Evolutionary conservation across 2,888 invertebrate genomes (phyloP).

Genomic region (Alcis repandata): DNA sequence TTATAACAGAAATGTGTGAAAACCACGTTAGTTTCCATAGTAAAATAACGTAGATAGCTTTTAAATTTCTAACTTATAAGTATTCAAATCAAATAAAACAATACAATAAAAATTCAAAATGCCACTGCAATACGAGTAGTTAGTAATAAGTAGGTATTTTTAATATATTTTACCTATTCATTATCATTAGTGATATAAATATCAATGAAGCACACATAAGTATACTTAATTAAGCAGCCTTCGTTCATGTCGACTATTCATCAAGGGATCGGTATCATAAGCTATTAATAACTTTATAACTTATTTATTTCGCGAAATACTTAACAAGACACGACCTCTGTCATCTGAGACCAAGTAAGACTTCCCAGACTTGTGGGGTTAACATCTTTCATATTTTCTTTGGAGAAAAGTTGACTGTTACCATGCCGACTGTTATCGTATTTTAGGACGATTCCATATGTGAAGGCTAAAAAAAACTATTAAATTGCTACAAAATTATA

Average conservation of each 20-base stretch:
- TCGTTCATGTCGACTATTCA: constrained; percentile 49
- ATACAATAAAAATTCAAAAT: too few relatives aligned
- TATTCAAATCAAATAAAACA: too few relatives aligned
- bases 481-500: too few relatives aligned
- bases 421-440: too few relatives aligned
- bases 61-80: too few relatives aligned
- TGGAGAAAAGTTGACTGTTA: background rate
- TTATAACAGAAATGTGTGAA: too few relatives aligned
- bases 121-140: too few relatives aligned
- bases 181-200: background rate
- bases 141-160: too few relatives aligned
- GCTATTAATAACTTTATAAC: constrained; percentile 61
- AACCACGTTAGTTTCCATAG: too few relatives aligned
- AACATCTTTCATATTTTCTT: background rate
- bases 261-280: constrained; percentile 70
- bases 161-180: background rate
- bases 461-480: too few relatives aligned
- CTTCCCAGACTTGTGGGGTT: constrained; percentile 60
- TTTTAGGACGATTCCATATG: too few relatives aligned
- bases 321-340: constrained; percentile 80
- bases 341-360: constrained; percentile 68
- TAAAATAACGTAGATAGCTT: too few relatives aligned
- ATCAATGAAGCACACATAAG: background rate
- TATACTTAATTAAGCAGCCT: constrained; percentile 19
- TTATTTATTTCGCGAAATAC: constrained; percentile 83